phyloP scores from a whole-genome alignment of 2,888 invertebrate species.

The Plagodis pulveraria region DNA sequence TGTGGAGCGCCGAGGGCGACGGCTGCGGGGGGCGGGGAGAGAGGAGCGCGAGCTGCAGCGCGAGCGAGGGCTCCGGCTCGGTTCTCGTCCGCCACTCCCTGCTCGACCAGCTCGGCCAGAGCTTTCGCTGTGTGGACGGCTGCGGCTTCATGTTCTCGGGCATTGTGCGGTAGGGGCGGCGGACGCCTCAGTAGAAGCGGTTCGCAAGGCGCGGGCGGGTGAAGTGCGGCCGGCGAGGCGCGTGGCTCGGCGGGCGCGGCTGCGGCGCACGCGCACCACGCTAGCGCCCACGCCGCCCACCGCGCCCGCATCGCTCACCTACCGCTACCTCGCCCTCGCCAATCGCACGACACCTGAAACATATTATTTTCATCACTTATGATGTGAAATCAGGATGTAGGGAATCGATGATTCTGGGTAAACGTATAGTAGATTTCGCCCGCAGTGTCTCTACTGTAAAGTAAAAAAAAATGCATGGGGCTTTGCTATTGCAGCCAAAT shows the following conservation, averaged over 20 bases:
- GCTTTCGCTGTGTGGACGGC: constrained; percentile 76
- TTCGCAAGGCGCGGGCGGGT: constrained; percentile 55
- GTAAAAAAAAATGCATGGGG: too few species aligned
- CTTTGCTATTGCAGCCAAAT: too few species aligned
- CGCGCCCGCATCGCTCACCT: constrained; percentile 78
- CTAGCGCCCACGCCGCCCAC: constrained; percentile 75
- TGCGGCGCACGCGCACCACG: constrained; percentile 74
- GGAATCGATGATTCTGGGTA: not conserved
- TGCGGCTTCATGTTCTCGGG: constrained; percentile 73
- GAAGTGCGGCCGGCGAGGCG: constrained; percentile 50
- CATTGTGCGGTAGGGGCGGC: constrained; percentile 72
- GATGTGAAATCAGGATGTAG: not conserved
- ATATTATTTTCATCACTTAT: not conserved
- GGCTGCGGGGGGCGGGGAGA: constrained; percentile 72
- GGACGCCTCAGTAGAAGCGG: constrained; percentile 61
- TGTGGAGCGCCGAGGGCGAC: constrained; percentile 80
- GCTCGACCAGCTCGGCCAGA: constrained; percentile 74
- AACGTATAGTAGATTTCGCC: too few species aligned
- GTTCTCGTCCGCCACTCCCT: constrained; percentile 69
- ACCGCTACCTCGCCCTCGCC: constrained; percentile 49
- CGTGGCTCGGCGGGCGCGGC: constrained; percentile 66
- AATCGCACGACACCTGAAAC: constrained; percentile 43
- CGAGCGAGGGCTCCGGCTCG: constrained; percentile 73
- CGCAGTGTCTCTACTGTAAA: too few species aligned
- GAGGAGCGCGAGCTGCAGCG: constrained; percentile 70